Percentiles rank a stretch among this genome's conserved stretches.
Evolutionary conservation across 2,113 vertebrate genomes (phyloP).

Genomic region (Ivindomyrus marchei): DNA sequence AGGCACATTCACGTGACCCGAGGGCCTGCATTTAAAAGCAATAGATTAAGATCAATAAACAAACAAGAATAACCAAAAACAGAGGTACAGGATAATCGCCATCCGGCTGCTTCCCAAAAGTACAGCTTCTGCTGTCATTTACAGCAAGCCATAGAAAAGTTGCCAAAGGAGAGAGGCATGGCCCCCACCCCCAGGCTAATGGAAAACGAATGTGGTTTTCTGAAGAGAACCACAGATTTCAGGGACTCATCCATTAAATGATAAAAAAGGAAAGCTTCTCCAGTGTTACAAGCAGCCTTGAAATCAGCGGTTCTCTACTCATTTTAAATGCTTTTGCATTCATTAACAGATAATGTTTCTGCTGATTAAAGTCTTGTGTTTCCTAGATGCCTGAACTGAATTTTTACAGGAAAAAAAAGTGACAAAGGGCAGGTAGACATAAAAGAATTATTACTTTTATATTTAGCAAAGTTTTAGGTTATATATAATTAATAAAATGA

Average conservation of each 20-base stretch:
- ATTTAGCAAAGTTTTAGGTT: neutral
- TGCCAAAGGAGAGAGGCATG: neutral
- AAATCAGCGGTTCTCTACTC: neutral
- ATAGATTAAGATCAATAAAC: neutral
- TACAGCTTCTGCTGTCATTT: neutral
- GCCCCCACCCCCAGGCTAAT: neutral
- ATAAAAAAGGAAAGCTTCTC: neutral
- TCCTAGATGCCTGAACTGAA: neutral
- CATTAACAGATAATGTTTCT: neutral
- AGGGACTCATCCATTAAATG: slow-evolving; percentile 20
- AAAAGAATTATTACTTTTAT: neutral
- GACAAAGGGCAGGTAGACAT: neutral
- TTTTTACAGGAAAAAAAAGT: neutral
- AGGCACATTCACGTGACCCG: neutral
- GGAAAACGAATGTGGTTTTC: neutral
- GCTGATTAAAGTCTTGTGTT: neutral
- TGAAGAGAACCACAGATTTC: slow-evolving; percentile 2
- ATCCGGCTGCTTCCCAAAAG: neutral
- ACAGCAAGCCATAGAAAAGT: neutral
- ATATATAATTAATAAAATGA: neutral
- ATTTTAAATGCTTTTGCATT: neutral
- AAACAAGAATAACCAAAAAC: neutral
- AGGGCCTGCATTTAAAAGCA: neutral
- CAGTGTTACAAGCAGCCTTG: neutral
- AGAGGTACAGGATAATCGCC: neutral